Evolutionary conservation across 2,113 vertebrate genomes (phyloP), one percentile per base, ranked within the genome.

Genomic region (Aramus guarauna): DNA sequence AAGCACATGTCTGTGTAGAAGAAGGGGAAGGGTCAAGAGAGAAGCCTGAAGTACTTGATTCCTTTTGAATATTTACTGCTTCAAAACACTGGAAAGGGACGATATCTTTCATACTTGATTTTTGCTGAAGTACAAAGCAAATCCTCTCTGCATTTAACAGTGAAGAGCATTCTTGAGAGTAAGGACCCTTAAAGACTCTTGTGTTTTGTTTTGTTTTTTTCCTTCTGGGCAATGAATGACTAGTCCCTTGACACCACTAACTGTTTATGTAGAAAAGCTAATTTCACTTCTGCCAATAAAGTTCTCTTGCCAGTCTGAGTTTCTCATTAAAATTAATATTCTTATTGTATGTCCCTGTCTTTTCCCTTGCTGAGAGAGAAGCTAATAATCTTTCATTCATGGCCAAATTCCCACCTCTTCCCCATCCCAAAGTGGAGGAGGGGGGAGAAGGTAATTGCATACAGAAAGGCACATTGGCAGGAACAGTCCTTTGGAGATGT

Each of bases 321-420:
- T 97, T 97, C 96, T 98, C 91, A 96, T 97, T 96, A 97, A 97
- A 97, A 98, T 98, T 97, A 97, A 97, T 98, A 97, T 97, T 98
- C 92, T 82, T 87, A 97, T 95, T 98, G 96, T 97, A 97, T 93
- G 91, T 94, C 88, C 85, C 95, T n/a, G 68, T 81, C 90, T 91
- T 96, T 97, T 93, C 93, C 93, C 97, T 97, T 80, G 74, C 86
- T 96, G 93, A 96, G 94, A 95, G 93, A 95, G 81, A 88, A 95
- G 81, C 94, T 95, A 95, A 92, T 94, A 94, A 94, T 95, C 97
- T 96, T 97, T 96, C 91, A 95, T 96, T 94, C 87, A 97, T 93
- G 97, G 97, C 96, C 91, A 96, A 96, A 92, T 93, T 95, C 94
- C 93, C 95, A 95, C 89, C 84, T 96, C 94, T 96, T 95, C 62